Evolutionary conservation across 2,888 invertebrate genomes (phyloP).

Genomic region (Plebejus anna): DNA sequence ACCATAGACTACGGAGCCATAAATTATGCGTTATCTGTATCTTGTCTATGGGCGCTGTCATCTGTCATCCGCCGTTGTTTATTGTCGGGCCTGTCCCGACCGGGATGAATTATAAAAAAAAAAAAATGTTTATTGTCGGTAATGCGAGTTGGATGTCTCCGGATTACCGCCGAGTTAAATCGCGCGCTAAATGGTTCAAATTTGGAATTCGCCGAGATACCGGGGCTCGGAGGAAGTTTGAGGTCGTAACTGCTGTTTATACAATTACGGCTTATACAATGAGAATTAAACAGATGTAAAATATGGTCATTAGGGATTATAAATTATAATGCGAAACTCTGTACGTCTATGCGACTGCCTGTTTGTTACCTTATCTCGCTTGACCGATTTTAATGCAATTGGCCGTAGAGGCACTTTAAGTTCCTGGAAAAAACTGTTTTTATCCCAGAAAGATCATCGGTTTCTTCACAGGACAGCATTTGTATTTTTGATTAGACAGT

Average conservation of each 20-base stretch:
- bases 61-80: conserved; percentile 17
- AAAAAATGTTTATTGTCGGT: conserved; percentile 10
- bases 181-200: conserved; percentile 11
- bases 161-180: conserved; percentile 14
- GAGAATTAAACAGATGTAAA: background rate
- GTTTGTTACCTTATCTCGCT: too few species aligned
- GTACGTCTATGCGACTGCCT: too few species aligned
- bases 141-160: conserved; percentile 17
- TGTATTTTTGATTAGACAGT: too few species aligned
- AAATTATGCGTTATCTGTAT: conserved; percentile 5
- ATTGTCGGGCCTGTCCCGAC: too few species aligned
- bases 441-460: too few species aligned
- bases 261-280: background rate
- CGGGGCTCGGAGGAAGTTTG: background rate
- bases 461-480: too few species aligned
- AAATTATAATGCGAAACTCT: background rate
- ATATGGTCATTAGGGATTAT: background rate
- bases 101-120: too few species aligned
- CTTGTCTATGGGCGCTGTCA: conserved; percentile 2
- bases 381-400: too few species aligned
- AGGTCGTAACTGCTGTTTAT: conserved; percentile 7
- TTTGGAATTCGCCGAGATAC: background rate
- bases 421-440: too few species aligned
- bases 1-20: conserved; percentile 5
- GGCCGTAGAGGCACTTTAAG: too few species aligned